These are phyloP conservation scores for Sycophaga agraensis DNA, from an alignment of 1,140 invertebrate species.

Conservation along the genomic window DNA sequence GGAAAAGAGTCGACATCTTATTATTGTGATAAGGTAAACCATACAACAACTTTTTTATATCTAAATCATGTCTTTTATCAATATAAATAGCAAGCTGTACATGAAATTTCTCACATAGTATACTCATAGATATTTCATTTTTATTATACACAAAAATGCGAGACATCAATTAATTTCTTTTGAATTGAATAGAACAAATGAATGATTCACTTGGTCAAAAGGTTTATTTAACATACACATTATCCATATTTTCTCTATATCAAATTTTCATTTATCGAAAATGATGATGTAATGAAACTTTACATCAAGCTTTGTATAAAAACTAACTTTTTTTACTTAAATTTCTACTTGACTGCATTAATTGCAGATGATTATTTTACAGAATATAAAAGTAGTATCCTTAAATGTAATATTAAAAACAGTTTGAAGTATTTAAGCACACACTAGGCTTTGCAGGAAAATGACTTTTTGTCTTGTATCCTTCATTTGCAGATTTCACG, in stretches of 20 bases:
- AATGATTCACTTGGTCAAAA: constrained; percentile 1
- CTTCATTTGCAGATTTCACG: background rate
- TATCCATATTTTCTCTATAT: no score
- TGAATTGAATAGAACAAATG: constrained; percentile 8
- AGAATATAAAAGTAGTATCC: constrained; percentile 1
- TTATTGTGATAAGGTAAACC: constrained; percentile 23
- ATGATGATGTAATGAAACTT: background rate
- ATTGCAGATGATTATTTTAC: constrained; percentile 11
- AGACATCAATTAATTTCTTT: constrained; percentile 10
- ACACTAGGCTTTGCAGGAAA: background rate
- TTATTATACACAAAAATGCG: constrained; percentile 16
- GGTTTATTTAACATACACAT: background rate
- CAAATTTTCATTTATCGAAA: constrained; percentile 10
- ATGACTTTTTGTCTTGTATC: background rate
- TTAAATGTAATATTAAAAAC: constrained; percentile 11
- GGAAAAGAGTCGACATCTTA: background rate
- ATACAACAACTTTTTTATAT: constrained; percentile 3
- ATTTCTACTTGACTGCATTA: constrained; percentile 1
- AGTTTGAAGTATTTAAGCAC: background rate
- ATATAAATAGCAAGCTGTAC: constrained; percentile 33
- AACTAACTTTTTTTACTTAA: background rate
- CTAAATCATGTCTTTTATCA: constrained; percentile 24
- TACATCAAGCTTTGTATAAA: constrained; percentile 6
- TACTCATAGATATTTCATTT: constrained; percentile 11
- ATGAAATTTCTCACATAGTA: constrained; percentile 11